Base-by-base conservation (phyloP, 2,797 vertebrate species). In the Scomberomorus guttatus region DNA sequence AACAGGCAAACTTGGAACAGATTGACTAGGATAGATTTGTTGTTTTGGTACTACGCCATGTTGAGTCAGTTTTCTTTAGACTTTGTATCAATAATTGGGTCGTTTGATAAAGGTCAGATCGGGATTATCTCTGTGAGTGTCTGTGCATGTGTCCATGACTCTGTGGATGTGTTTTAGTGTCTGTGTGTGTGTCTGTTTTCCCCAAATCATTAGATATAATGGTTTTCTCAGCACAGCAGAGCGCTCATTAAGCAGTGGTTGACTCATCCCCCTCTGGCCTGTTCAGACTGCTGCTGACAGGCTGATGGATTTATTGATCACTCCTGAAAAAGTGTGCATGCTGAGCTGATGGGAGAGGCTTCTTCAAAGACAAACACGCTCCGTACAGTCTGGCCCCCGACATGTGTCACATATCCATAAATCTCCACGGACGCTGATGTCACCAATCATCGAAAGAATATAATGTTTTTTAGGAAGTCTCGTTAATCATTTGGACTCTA, bases 211-310 rank as follows among this genome's bases (percentile, higher is more conserved):
- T 74, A 76, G 39, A 62, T 3, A 17, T 51, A 57, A 56, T 52
- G 25, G 18, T 71, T 70, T 62, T 65, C 72, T 89, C 83, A 88
- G 91, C 87, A 80, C 56, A 73, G 56, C 57, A 75, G 66, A 75
- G 51, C 18, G 77, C 81, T 64, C 82, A 39, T 82, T 82, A 79
- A 85, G 80, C 75, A 81, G 48, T 20, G 79, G 34, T 70, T 37
- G 44, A 78, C 66, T 80, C 55, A 59, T 82, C 76, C 32, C 37
- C 37, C 3, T 60, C 55, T 61, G 75, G 44, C 66, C 55, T 67
- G 34, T 58, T 76, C 58, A 82, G 61, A 22, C 62, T 52, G 77
- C 46, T 59, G 77, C 82, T 60, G 71, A 77, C 54, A 63, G 56
- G 12, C 54, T 64, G 67, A 79, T 77, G 55, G 58, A 59, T 81